These are phyloP conservation scores for Carcina quercana DNA, from an alignment of 2,888 invertebrate species.

Conservation along the genomic window DNA sequence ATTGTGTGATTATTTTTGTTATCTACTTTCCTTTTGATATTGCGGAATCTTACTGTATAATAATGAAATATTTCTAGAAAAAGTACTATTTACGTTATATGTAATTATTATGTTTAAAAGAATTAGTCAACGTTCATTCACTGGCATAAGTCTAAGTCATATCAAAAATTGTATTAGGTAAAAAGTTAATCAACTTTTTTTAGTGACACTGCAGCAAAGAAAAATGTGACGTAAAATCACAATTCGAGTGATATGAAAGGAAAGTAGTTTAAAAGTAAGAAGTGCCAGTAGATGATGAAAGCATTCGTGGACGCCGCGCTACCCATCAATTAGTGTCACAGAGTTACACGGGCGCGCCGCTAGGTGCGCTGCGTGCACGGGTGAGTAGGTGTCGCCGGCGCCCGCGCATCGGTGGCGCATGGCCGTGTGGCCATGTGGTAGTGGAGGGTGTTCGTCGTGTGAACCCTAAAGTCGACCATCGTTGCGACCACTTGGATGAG, in stretches of 20 bases:
- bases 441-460: conserved; percentile 35
- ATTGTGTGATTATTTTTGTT: too few relatives aligned
- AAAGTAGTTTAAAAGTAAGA: conserved; percentile 51
- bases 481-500: conserved; percentile 14
- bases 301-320: conserved; percentile 37
- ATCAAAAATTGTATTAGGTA: conserved; percentile 36
- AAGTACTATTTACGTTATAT: neutral
- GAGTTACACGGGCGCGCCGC: too few relatives aligned
- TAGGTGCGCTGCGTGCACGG: too few relatives aligned
- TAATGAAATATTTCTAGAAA: neutral
- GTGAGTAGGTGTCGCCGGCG: neutral
- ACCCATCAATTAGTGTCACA: conserved; percentile 29
- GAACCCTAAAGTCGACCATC: too few relatives aligned
- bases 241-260: conserved; percentile 48
- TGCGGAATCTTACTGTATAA: too few relatives aligned
- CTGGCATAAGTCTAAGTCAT: conserved; percentile 24
- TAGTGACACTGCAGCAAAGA: conserved; percentile 64
- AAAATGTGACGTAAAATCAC: conserved; percentile 45
- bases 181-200: conserved; percentile 62
- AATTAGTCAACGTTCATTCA: conserved; percentile 33
- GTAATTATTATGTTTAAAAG: neutral
- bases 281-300: conserved; percentile 52
- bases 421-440: conserved; percentile 34
- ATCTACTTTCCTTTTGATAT: too few relatives aligned
- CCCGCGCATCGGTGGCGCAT: conserved; percentile 29